phyloP scores from a whole-genome alignment of 2,888 invertebrate genomes.

The Chydorus sphaericus region DNA sequence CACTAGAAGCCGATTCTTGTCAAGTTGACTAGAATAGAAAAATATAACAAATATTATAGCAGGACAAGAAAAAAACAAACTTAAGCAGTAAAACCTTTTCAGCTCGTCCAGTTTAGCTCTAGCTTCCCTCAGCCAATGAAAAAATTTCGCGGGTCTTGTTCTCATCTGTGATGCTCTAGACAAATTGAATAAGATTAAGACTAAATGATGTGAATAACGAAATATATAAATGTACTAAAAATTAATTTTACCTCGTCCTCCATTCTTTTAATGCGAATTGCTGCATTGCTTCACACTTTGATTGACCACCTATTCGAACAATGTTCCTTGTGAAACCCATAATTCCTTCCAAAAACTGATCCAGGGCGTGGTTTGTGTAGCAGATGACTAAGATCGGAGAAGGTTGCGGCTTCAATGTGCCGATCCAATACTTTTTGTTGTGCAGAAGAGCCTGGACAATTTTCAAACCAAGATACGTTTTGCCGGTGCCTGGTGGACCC shows the following conservation, averaged over 20 bases:
- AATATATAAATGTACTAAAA: too few species aligned
- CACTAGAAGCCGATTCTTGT: not conserved
- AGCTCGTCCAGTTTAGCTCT: not conserved
- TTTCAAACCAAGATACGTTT: conserved; percentile 51
- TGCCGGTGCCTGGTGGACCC: conserved; percentile 43
- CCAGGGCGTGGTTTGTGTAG: conserved; percentile 73
- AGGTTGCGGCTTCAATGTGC: not conserved
- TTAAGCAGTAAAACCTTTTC: not conserved
- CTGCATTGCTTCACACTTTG: conserved; percentile 41
- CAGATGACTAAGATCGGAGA: conserved; percentile 60
- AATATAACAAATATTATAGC: not conserved
- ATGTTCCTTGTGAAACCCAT: conserved; percentile 41
- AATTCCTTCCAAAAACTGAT: conserved; percentile 65
- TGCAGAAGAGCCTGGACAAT: conserved; percentile 49
- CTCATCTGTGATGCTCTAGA: too few species aligned
- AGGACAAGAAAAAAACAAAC: not conserved
- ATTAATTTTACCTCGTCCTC: too few species aligned
- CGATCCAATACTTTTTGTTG: conserved; percentile 35
- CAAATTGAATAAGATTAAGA: too few species aligned
- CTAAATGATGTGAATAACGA: too few species aligned
- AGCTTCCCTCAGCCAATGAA: not conserved
- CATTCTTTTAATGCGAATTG: conserved; percentile 15
- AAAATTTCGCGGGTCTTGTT: not conserved
- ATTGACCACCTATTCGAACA: conserved; percentile 53
- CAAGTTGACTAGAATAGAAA: not conserved